These are phyloP conservation scores for Lepidonotus clava DNA, from an alignment of 2,888 invertebrate genomes.

Conservation along the genomic window DNA sequence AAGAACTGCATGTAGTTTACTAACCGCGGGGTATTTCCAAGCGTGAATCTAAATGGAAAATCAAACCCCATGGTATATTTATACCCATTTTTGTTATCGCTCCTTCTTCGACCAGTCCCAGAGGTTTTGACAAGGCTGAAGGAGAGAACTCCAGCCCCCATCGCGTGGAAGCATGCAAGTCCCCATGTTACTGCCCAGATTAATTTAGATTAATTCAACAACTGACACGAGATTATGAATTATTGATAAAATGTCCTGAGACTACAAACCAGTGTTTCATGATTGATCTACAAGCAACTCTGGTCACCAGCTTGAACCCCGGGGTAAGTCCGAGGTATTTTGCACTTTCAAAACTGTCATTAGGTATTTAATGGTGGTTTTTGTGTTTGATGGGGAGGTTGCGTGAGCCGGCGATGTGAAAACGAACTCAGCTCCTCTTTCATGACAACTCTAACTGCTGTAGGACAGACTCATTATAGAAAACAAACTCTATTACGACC, in stretches of 20 bases:
- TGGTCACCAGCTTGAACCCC: background rate
- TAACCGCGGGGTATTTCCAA: too few species aligned
- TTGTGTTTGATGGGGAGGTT: background rate
- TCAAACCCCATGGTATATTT: background rate
- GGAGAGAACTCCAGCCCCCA: background rate
- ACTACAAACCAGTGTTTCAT: slow-evolving; percentile 13
- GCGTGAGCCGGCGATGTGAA: too few species aligned
- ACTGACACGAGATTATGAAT: background rate
- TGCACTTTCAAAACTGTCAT: background rate
- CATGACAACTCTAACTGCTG: too few species aligned
- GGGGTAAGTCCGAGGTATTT: background rate
- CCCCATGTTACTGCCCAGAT: background rate
- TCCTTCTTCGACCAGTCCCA: background rate
- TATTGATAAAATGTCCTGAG: slow-evolving; percentile 1
- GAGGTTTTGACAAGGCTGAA: background rate
- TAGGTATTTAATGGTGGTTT: background rate
- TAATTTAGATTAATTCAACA: background rate
- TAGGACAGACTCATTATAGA: too few species aligned
- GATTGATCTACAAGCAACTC: background rate
- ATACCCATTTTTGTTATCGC: background rate
- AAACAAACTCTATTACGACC: too few species aligned
- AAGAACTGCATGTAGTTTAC: too few species aligned
- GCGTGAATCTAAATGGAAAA: background rate
- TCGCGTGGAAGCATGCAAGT: background rate
- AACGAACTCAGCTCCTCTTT: too few species aligned